These are phyloP conservation scores for Acleris holmiana DNA, from an alignment of 2,888 invertebrate genomes.

Conservation along the genomic window DNA sequence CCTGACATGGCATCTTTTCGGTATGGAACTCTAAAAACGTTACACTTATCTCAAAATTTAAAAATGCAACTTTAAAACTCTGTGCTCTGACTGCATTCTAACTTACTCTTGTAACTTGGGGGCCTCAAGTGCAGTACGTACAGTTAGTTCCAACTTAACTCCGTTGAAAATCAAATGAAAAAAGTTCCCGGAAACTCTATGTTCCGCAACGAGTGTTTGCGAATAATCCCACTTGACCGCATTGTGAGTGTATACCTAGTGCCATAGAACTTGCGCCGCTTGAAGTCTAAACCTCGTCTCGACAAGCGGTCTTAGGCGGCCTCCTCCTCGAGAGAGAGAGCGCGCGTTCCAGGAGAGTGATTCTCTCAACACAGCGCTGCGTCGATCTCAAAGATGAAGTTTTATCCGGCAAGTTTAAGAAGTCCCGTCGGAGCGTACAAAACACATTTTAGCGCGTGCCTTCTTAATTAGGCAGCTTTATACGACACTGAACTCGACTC, in stretches of 20 bases:
- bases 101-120: constrained; percentile 9
- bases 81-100: constrained; percentile 20
- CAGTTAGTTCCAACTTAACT: constrained; percentile 27
- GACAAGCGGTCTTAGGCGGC: background rate
- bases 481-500: too few relatives aligned
- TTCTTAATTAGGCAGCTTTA: too few relatives aligned
- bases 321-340: too few relatives aligned
- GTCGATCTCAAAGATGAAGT: too few relatives aligned
- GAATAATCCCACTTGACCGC: constrained; percentile 50
- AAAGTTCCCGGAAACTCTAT: constrained; percentile 36
- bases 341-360: too few relatives aligned
- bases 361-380: too few relatives aligned
- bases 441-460: too few relatives aligned
- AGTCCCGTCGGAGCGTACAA: too few relatives aligned
- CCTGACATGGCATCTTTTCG: too few relatives aligned
- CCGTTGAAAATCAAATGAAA: constrained; percentile 39
- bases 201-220: constrained; percentile 55
- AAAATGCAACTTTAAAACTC: constrained; percentile 14
- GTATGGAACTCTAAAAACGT: too few relatives aligned
- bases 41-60: background rate
- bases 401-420: too few relatives aligned
- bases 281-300: constrained; percentile 38
- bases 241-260: constrained; percentile 51
- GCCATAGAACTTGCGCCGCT: constrained; percentile 52
- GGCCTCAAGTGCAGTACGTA: constrained; percentile 17